A percentile compares a stretch with the other conserved stretches of the same genome.
phyloP scores from a whole-genome alignment of 2,888 invertebrate species.

The Phalangium opilio region DNA sequence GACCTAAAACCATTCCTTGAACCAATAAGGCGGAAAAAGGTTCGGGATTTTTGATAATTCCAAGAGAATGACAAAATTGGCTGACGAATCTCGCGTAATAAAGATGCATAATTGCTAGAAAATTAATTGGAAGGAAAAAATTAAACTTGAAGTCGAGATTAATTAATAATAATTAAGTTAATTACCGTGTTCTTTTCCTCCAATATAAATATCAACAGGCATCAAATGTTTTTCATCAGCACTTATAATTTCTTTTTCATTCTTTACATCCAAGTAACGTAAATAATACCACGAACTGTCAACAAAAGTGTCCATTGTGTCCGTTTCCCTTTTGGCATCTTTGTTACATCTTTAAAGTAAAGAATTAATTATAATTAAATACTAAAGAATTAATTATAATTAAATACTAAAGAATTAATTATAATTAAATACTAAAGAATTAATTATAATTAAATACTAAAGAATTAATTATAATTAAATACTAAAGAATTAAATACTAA shows the following conservation, averaged over 20 bases:
- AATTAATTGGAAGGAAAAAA: neutral
- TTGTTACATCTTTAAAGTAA: constrained; percentile 30
- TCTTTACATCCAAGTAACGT: constrained; percentile 68
- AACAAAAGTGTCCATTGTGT: constrained; percentile 99
- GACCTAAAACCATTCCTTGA: constrained; percentile 90
- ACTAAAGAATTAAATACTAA: no score
- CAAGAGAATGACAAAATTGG: constrained; percentile 72
- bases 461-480: no score
- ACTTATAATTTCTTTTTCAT: constrained; percentile 40
- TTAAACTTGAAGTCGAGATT: neutral
- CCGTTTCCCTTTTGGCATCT: constrained; percentile 66
- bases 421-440: no score
- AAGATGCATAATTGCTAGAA: constrained; percentile 71
- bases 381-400: no score
- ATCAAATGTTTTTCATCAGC: constrained; percentile 36
- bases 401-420: no score
- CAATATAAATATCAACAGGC: constrained; percentile 91
- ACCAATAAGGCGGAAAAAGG: constrained; percentile 83
- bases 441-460: no score
- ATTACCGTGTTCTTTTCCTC: constrained; percentile 83
- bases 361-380: no score
- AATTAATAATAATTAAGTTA: no score
- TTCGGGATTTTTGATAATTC: constrained; percentile 50
- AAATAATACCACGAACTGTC: constrained; percentile 98
- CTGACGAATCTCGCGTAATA: constrained; percentile 91